Evolutionary conservation across 2,113 vertebrate genomes (phyloP), one percentile per base, ranked within the genome.

Genomic region (Asarcornis scutulata): DNA sequence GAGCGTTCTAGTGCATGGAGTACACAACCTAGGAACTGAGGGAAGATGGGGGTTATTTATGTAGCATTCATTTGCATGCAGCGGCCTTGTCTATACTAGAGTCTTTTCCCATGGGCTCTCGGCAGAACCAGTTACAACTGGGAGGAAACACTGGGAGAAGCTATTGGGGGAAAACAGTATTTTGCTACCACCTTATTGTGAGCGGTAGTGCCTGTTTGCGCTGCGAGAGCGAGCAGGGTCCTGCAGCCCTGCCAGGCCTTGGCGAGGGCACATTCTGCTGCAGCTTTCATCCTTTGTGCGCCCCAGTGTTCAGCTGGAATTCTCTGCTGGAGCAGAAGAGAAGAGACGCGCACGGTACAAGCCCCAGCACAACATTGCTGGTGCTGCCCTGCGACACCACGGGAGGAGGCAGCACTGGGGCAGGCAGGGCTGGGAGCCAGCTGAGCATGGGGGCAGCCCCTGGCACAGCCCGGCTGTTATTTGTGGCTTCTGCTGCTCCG

Each of bases 31-130:
- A 94, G 71, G 93, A 86, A 76, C 90, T 55, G 92, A 93, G 91
- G 68, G 53, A 91, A 94, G 90, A 93, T 95, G 88, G 73, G 84
- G 77, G 88, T 93, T 96, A 93, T 95, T 97, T 95, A 95, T 96
- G 72, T 86, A 53, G 86, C 3, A 0, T 94, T 96, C 86, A 96
- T 96, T 96, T 94, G 93, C 95, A 94, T 96, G 90, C 92, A 94
- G 90, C 68, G 80, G 83, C 92, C 90, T 93, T 78, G 86, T 38
- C 83, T 80, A 3, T 34, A n/a, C 62, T 21, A 5, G 66, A 79
- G 63, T 11, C 87, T 94, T 94, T 96, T 95, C 96, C 94, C 96
- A 95, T 96, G 94, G 84, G 50, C 83, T 95, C 53, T 84, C 66
- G 55, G 92, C 81, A 79, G 77, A 83, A 73, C 86, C 86, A 93